Conservation (phyloP, 2,113 vertebrate genomes). For the Deroptyus accipitrinus region DNA sequence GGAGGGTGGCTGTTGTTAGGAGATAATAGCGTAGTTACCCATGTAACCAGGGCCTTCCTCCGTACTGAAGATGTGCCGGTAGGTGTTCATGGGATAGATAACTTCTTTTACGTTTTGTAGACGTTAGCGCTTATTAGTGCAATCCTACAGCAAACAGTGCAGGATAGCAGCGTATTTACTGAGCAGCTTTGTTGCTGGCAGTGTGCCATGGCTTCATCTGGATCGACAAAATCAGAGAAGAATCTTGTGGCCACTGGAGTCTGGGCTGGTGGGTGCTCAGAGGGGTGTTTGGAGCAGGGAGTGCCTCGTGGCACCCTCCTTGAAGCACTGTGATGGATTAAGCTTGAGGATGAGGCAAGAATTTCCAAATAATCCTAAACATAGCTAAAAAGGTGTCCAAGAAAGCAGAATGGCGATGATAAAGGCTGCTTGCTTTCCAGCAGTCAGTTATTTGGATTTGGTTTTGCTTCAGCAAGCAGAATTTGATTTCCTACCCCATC, state of each 20-base stretch:
- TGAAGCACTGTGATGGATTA: fast-evolving
- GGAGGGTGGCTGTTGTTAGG: background rate
- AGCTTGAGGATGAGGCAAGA: background rate
- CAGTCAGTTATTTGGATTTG: background rate
- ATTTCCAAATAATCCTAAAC: background rate
- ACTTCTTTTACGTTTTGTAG: background rate
- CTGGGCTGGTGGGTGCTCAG: background rate
- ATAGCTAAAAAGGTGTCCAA: background rate
- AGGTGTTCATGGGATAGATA: background rate
- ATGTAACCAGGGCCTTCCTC: background rate
- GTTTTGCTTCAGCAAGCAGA: background rate
- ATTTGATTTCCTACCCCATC: too few species aligned
- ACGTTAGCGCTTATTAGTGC: background rate
- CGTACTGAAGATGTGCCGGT: background rate
- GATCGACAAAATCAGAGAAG: background rate
- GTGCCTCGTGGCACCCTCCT: background rate
- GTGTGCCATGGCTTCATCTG: fast-evolving
- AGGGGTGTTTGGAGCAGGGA: too few species aligned
- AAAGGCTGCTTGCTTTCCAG: background rate
- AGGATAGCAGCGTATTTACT: background rate
- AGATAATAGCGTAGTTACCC: background rate
- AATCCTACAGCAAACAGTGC: background rate
- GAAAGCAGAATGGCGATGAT: background rate
- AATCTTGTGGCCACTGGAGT: background rate
- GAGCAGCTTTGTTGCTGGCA: background rate